These are phyloP conservation scores for Yponomeuta cagnagella DNA, from an alignment of 2,888 invertebrate species.

Conservation along the genomic window DNA sequence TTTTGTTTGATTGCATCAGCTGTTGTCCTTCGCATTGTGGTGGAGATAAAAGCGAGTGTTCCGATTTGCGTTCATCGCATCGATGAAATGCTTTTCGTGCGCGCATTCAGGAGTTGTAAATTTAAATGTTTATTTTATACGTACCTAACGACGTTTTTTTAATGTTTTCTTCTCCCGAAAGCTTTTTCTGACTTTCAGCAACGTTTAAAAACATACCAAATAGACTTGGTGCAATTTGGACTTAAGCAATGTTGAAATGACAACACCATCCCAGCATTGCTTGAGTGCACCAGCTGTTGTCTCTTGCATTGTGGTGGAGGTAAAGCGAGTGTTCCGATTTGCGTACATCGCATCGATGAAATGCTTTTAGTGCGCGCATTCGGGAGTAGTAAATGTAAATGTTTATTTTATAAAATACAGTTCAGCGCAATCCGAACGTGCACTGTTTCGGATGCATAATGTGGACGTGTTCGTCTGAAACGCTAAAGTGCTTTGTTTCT, in stretches of 20 bases:
- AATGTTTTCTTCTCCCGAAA: no score
- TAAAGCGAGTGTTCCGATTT: constrained; percentile 6
- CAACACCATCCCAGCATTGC: neutral
- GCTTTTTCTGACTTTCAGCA: no score
- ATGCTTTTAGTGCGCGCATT: constrained; percentile 13
- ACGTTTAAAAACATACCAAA: no score
- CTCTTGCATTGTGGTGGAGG: neutral
- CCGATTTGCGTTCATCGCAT: constrained; percentile 5
- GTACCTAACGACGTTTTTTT: no score
- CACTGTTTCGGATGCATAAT: no score
- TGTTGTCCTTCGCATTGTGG: neutral
- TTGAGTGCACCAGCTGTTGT: neutral
- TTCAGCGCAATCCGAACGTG: neutral
- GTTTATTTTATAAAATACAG: neutral
- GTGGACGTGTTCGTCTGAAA: no score
- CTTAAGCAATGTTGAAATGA: no score
- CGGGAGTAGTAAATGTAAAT: constrained; percentile 9
- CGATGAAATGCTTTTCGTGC: constrained; percentile 13
- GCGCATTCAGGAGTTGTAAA: constrained; percentile 3
- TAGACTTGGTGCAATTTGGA: no score
- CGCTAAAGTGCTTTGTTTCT: no score
- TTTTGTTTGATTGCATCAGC: neutral
- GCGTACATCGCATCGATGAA: constrained; percentile 7
- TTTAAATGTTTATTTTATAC: constrained; percentile 8
- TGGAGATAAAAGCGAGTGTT: neutral